phyloP scores from a whole-genome alignment of 2,797 vertebrate species.

The Triplophysa bombifrons region DNA sequence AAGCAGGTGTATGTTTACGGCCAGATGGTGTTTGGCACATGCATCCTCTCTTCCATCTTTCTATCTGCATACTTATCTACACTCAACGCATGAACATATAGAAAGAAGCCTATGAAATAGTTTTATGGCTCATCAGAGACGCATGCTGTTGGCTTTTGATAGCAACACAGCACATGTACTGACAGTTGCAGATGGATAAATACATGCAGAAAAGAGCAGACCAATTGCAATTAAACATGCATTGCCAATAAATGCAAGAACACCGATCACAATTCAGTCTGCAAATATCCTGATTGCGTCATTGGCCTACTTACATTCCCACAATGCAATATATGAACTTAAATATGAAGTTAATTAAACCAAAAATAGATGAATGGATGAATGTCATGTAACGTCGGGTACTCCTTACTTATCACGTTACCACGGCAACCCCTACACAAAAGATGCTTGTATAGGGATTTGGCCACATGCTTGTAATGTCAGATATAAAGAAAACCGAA shows the following conservation, averaged over 20 bases:
- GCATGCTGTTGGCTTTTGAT: background rate
- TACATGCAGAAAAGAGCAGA: too few relatives aligned
- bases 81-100: slow-evolving; percentile 27
- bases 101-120: slow-evolving; percentile 9
- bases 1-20: background rate
- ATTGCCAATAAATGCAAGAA: too few relatives aligned
- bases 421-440: background rate
- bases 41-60: slow-evolving; percentile 38
- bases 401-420: background rate
- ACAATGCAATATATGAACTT: background rate
- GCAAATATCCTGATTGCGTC: too few relatives aligned
- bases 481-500: background rate
- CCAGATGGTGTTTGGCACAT: slow-evolving; percentile 45
- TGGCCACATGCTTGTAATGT: background rate
- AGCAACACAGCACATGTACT: too few relatives aligned
- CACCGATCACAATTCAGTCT: too few relatives aligned
- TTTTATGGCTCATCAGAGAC: background rate
- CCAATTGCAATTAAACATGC: too few relatives aligned
- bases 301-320: too few relatives aligned
- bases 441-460: too few relatives aligned
- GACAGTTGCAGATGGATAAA: too few relatives aligned
- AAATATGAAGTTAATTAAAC: background rate
- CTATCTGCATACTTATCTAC: slow-evolving; percentile 22
- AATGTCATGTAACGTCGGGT: background rate
- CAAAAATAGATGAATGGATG: background rate